Conservation (phyloP, 2,797 vertebrate genomes). For the Graptemys geographica region DNA sequence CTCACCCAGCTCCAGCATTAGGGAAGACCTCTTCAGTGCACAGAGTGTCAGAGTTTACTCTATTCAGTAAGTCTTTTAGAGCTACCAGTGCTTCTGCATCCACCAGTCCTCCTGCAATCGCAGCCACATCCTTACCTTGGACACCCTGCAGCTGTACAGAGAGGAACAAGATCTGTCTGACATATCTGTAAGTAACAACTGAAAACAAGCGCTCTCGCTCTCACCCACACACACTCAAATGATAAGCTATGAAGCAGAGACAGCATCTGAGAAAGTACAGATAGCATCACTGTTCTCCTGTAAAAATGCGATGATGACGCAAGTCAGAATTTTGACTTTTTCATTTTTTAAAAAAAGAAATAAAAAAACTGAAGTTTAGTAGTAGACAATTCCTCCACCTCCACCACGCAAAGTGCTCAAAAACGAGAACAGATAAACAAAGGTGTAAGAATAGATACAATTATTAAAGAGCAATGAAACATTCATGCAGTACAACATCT, state of each 20-base stretch:
- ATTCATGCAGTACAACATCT: constrained; percentile 57
- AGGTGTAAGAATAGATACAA: background rate
- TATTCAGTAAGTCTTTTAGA: constrained; percentile 95
- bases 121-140: constrained; percentile 88
- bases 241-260: constrained; percentile 19
- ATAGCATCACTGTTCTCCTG: background rate
- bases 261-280: background rate
- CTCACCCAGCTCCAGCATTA: constrained; percentile 87
- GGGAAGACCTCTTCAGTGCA: constrained; percentile 98
- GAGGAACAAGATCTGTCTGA: constrained; percentile 8
- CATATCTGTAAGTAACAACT: background rate
- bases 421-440: background rate
- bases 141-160: constrained; percentile 87
- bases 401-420: background rate
- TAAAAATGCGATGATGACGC: background rate
- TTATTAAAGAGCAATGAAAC: background rate
- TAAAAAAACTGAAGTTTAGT: background rate
- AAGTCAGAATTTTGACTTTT: background rate
- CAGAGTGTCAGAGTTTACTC: constrained; percentile 89
- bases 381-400: background rate
- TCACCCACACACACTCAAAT: background rate
- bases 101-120: constrained; percentile 92
- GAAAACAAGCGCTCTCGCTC: background rate
- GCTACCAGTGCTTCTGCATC: constrained; percentile 94
- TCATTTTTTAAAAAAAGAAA: background rate